Evolutionary conservation across 2,797 vertebrate species (phyloP).

Genomic region (Muscicapa comitata): DNA sequence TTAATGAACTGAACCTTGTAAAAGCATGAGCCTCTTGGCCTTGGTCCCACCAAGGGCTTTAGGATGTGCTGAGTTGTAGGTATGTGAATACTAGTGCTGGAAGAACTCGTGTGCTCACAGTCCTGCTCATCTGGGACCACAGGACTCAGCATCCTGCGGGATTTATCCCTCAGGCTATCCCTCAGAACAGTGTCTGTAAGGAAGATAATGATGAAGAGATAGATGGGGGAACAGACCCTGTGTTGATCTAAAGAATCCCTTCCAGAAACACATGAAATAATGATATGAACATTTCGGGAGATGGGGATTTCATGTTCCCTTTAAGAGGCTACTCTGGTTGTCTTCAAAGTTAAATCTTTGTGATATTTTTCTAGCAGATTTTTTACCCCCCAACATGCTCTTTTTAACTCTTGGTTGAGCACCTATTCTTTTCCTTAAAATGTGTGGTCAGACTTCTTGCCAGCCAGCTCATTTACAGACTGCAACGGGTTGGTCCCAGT

Average conservation of each 20-base stretch:
- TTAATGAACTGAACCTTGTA: not conserved
- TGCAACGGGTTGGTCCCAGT: not conserved
- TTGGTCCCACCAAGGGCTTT: not conserved
- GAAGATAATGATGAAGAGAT: not conserved
- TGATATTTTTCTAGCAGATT: not conserved
- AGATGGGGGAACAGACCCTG: not conserved
- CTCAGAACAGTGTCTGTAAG: not conserved
- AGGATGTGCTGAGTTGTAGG: conserved; percentile 1
- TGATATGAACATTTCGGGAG: not conserved
- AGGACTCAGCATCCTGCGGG: not conserved
- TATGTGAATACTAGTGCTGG: not conserved
- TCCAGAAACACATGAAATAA: not conserved
- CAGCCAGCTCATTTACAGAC: not conserved
- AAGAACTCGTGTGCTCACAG: not conserved
- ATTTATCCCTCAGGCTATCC: not conserved
- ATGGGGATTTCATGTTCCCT: not conserved
- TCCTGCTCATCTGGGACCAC: not conserved
- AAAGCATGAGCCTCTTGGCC: not conserved
- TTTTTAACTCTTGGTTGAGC: not conserved
- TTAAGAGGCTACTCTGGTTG: not conserved
- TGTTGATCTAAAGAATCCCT: not conserved
- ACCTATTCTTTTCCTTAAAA: not conserved
- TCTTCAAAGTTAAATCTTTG: not conserved
- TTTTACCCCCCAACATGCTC: fast-evolving
- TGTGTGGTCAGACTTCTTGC: not conserved